Conservation (phyloP, 2,113 vertebrate species). For the Platycercus adscitus region DNA sequence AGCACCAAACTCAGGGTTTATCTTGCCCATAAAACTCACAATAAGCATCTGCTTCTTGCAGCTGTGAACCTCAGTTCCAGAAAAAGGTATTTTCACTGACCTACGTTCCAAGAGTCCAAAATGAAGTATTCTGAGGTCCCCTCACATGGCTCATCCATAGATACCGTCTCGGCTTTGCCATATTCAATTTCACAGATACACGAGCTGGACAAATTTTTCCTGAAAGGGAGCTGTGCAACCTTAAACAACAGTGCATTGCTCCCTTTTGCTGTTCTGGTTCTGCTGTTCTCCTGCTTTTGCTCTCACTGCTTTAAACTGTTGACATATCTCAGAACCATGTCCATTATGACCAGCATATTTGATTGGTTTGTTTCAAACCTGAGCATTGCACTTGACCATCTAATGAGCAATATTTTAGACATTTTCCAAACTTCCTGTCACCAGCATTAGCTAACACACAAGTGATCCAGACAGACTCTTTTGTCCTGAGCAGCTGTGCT, state of each 20-base stretch:
- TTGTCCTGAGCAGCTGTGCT: constrained; percentile 65
- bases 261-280: not conserved
- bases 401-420: constrained; percentile 59
- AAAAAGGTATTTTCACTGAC: not conserved
- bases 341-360: not conserved
- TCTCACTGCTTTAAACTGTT: not conserved
- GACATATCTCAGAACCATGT: not conserved
- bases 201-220: not conserved
- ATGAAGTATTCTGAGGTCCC: not conserved
- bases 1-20: not conserved
- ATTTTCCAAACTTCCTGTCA: constrained; percentile 59
- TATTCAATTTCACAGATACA: not conserved
- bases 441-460: constrained; percentile 39
- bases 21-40: not conserved
- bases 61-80: not conserved
- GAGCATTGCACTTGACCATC: not conserved
- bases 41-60: not conserved
- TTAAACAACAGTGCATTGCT: not conserved
- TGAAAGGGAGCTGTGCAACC: not conserved
- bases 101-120: not conserved
- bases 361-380: not conserved
- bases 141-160: not conserved
- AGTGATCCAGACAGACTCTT: constrained; percentile 1
- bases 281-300: not conserved
- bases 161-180: not conserved